Evolutionary conservation across 2,797 vertebrate genomes (phyloP).

Genomic region (Tokudaia muenninki): DNA sequence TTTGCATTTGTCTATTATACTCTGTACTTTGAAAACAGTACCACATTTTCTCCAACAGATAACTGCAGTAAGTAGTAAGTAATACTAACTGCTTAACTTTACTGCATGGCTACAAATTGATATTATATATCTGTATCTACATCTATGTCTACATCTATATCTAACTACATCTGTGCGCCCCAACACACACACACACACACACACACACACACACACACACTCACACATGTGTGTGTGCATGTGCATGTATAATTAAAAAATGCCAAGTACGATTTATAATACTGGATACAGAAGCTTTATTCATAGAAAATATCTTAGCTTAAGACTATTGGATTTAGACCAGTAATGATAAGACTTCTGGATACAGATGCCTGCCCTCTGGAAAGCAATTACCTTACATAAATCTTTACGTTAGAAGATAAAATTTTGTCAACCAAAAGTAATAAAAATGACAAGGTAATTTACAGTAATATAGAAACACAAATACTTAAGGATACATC

Average conservation of each 20-base stretch:
- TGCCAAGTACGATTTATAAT: conserved; percentile 38
- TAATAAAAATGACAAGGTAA: not conserved
- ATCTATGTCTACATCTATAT: not conserved
- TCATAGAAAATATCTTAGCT: not conserved
- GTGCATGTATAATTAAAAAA: conserved; percentile 49
- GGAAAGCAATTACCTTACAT: conserved; percentile 18
- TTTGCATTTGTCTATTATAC: conserved; percentile 56
- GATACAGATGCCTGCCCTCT: not conserved
- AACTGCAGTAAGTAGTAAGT: conserved; percentile 78
- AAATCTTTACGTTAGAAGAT: not conserved
- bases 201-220: too few relatives aligned
- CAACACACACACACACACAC: not conserved
- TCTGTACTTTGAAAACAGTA: conserved; percentile 76
- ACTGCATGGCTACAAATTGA: conserved; percentile 62
- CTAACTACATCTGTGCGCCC: too few relatives aligned
- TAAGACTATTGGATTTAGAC: not conserved
- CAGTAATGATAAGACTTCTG: not conserved
- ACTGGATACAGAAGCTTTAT: not conserved
- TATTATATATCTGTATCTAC: conserved; percentile 74
- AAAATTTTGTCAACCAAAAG: not conserved
- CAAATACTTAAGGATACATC: not conserved
- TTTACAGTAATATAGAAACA: not conserved
- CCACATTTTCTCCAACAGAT: conserved; percentile 65
- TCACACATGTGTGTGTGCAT: not conserved
- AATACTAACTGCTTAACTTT: conserved; percentile 76